Evolutionary conservation across 2,888 invertebrate genomes (phyloP), one percentile per base, ranked within the genome.

Genomic region (Chrysomela aeneicollis): DNA sequence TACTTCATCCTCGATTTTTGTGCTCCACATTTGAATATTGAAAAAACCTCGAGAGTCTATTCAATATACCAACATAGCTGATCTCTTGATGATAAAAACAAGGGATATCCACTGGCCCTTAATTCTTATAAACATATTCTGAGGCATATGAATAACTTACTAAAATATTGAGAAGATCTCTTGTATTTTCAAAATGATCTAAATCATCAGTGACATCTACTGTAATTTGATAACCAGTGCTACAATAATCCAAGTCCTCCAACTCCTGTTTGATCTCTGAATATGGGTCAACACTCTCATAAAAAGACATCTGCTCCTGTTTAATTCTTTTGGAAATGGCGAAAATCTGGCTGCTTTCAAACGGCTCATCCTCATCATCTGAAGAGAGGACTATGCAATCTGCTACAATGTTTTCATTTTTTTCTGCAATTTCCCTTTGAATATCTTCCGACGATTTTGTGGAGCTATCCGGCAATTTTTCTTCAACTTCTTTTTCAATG

Each of bases 361-460:
- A 86, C 60, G 85, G 80, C 59, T 85, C 84, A 58, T 85, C 86
- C 77, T 86, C 86, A 55, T 86, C 86, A 76, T 85, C 86, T 35
- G 85, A 84, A 76, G 84, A 72, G 22, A 72, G 63, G 46, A 69
- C 53, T 19, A 72, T 66, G 21, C 55, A 65, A 46, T 63, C 59
- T 37, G 61, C 37, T 5, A 54, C 46, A 42, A 50, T 61, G 12
- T 30, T 42, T 54, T 54, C 47, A 53, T n/a, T n/a, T 32, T 54
- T 64, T 47, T 47, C 26, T 59, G 50, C 49, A 21, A 37, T 15
- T 21, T n/a, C 22, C 6, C 15, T 10, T 10, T 21, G 12, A 9
- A 10, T 6, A 2, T 35, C 35, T 6, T 10, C 9, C 3, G 15
- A 6, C 15, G 15, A 15, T 15, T 42, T 42, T 42, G 42, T 42